A percentile compares a stretch with the other conserved stretches of the same genome.
phyloP scores from a whole-genome alignment of 1,140 invertebrate genomes.

The Drusus annulatus region DNA sequence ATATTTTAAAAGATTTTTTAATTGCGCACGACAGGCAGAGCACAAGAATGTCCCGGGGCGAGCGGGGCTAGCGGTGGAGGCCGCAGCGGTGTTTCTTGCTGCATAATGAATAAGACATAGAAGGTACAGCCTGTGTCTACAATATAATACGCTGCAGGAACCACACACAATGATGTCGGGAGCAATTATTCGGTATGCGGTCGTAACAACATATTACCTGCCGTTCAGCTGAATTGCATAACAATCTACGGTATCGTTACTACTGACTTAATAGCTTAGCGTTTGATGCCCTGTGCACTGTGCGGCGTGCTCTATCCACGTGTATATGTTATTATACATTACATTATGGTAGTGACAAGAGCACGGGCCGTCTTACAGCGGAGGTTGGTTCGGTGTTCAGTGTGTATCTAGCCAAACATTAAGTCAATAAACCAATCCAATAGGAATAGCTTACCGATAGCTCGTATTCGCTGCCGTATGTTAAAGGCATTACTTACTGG shows the following conservation, averaged over 20 bases:
- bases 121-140: not conserved
- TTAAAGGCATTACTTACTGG: too few relatives aligned
- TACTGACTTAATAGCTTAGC: not conserved
- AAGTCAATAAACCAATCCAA: too few relatives aligned
- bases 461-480: too few relatives aligned
- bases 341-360: too few relatives aligned
- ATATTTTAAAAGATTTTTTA: not conserved
- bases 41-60: not conserved
- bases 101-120: not conserved
- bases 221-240: slow-evolving; percentile 20
- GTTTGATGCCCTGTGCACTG: not conserved
- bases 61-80: not conserved
- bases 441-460: too few relatives aligned
- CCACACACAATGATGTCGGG: slow-evolving; percentile 29
- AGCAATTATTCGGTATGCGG: slow-evolving; percentile 25
- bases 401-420: too few relatives aligned
- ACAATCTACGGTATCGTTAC: slow-evolving; percentile 15
- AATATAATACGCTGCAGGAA: not conserved
- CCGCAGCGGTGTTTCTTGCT: not conserved
- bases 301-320: too few relatives aligned
- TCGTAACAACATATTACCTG: slow-evolving; percentile 30
- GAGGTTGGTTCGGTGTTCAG: too few relatives aligned
- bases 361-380: too few relatives aligned
- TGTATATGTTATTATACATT: too few relatives aligned
- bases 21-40: not conserved